Base-by-base conservation (phyloP, 23 tunicate genomes). In the Styela plicata region DNA sequence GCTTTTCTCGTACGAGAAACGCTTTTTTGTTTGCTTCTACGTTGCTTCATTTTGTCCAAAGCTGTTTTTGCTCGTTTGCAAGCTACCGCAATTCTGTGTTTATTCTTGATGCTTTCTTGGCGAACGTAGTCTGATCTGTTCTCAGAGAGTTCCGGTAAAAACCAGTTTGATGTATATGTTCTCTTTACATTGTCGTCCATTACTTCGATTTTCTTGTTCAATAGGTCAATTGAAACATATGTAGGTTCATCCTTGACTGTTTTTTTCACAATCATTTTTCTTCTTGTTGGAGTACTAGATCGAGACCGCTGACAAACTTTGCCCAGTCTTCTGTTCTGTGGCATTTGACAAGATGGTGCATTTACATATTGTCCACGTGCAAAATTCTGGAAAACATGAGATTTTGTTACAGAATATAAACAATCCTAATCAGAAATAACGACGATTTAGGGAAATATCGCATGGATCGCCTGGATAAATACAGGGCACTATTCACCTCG, bases 41-140 rank as follows among this genome's bases (percentile, higher is more conserved):
- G 18, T 29, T 27, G 71, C 22, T 67, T 67, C 71, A 67, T 67
- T 22, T 67, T 67, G 24, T 25, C 71, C 31, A 67, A 27, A 22
- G 31, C 31, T 18, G 71, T 18, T 29, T 67, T 67, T 1, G 71
- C 71, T 16, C 71, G 71, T 67, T 67, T 67, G 71, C 71, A 67
- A 25, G 71, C 71, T 18, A 16, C 16, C 23, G 30, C 71, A 67
- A 67, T 25, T 67, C 22, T 67, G 30, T 67, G 71, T 29, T 24
- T 19, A 29, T 27, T 67, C 22, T 27, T 25, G 22, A 17, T 67
- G 18, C 22, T 67, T 67, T 19, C 24, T 27, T 67, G 30, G n/a
- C 24, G 71, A 29, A 67, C 16, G 22, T 27, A 27, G 22, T 67
- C 71, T 67, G 71, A 1, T 16, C 17, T 27, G 16, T 22, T 22